phyloP scores from a whole-genome alignment of 2,888 invertebrate genomes.

The Diarsia brunnea region DNA sequence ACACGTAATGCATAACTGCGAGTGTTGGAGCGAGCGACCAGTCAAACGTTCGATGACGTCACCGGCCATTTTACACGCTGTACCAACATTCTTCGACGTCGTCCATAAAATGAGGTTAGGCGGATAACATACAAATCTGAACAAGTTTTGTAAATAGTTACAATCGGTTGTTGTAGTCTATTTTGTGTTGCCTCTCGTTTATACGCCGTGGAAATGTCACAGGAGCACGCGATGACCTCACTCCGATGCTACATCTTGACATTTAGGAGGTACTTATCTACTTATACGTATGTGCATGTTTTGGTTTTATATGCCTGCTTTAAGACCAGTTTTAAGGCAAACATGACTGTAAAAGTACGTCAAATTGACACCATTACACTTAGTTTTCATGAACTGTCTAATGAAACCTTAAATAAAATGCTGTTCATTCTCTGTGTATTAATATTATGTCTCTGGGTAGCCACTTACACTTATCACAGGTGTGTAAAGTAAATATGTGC shows the following conservation, averaged over 20 bases:
- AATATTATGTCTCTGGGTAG: constrained; percentile 20
- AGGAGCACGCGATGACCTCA: constrained; percentile 70
- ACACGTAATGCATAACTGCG: constrained; percentile 57
- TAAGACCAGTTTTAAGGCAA: constrained; percentile 30
- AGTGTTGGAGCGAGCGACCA: constrained; percentile 39
- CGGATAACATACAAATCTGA: constrained; percentile 57
- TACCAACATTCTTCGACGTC: constrained; percentile 52
- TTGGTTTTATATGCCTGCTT: constrained; percentile 38
- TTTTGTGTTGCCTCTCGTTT: constrained; percentile 47
- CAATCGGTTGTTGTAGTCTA: constrained; percentile 28
- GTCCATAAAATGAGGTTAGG: constrained; percentile 54
- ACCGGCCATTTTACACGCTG: constrained; percentile 39
- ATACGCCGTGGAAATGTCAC: constrained; percentile 67
- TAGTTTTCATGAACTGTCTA: constrained; percentile 46
- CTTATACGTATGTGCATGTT: constrained; percentile 33
- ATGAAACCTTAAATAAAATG: constrained; percentile 41
- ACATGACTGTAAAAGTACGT: constrained; percentile 24
- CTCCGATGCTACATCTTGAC: constrained; percentile 69
- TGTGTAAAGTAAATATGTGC: constrained; percentile 53
- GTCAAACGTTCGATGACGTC: constrained; percentile 59
- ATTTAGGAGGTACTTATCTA: constrained; percentile 65
- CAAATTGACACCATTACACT: constrained; percentile 58
- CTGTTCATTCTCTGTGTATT: constrained; percentile 33
- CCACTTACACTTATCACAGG: constrained; percentile 43
- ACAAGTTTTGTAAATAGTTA: constrained; percentile 48